These are phyloP conservation scores for Bombus terrestris DNA, from an alignment of 1,140 invertebrate species.

Conservation along the genomic window DNA sequence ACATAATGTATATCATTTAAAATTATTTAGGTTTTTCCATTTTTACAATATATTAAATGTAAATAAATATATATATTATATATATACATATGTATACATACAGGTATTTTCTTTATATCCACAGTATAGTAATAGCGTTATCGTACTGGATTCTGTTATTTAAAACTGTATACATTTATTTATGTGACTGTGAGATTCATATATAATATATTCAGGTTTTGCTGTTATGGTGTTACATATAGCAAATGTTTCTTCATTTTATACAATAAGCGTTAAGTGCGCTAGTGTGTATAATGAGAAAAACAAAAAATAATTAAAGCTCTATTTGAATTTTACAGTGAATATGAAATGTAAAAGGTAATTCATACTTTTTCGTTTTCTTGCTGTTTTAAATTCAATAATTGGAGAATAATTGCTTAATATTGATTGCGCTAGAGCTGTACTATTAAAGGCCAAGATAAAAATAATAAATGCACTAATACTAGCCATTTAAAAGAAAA, in stretches of 20 bases:
- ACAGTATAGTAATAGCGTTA: slow-evolving; percentile 38
- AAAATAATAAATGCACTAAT: slow-evolving; percentile 43
- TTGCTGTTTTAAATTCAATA: slow-evolving; percentile 16
- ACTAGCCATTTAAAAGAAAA: not conserved
- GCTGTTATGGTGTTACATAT: not conserved
- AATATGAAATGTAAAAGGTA: not conserved
- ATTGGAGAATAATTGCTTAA: not conserved
- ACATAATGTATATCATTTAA: slow-evolving; percentile 34
- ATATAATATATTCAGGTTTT: slow-evolving; percentile 43
- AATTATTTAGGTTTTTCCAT: slow-evolving; percentile 43
- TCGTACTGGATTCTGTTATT: slow-evolving; percentile 39
- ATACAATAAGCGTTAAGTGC: slow-evolving; percentile 1
- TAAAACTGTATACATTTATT: slow-evolving; percentile 11
- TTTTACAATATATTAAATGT: slow-evolving; percentile 65
- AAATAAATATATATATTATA: slow-evolving; percentile 47
- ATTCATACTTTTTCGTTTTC: slow-evolving; percentile 40
- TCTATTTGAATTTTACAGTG: slow-evolving; percentile 11
- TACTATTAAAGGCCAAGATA: not conserved
- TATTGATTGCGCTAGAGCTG: not conserved
- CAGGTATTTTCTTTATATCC: slow-evolving; percentile 52
- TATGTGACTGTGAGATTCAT: slow-evolving; percentile 35
- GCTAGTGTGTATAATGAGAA: slow-evolving; percentile 25
- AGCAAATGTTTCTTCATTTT: slow-evolving; percentile 31
- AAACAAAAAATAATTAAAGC: not conserved
- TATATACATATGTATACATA: slow-evolving; percentile 37